Conservation (phyloP, 37 sponge, comb jelly and placozoan genomes). For the Petrosia ficiformis region DNA sequence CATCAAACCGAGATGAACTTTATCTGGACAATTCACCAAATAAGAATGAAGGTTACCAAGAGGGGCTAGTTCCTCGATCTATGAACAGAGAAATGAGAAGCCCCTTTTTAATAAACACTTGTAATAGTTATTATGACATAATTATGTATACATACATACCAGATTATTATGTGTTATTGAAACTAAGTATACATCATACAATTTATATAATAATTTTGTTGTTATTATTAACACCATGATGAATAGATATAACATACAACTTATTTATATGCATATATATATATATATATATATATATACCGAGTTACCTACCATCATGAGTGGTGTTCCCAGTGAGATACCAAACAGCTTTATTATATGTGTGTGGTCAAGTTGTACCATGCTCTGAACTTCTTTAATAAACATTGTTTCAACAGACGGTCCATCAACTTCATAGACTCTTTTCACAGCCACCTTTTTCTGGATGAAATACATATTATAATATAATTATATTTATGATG, state of each 20-base stretch:
- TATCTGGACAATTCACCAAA: conserved; percentile 9
- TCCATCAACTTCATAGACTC: conserved; percentile 20
- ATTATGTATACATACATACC: too few relatives aligned
- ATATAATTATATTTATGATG: too few relatives aligned
- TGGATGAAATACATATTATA: neutral
- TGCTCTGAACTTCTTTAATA: conserved; percentile 60
- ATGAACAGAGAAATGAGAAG: neutral
- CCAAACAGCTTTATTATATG: conserved; percentile 71
- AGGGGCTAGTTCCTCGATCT: conserved; percentile 71
- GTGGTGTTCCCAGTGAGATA: conserved; percentile 43
- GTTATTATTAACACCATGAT: too few relatives aligned
- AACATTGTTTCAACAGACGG: conserved; percentile 24
- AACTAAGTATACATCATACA: too few relatives aligned
- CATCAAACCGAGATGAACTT: conserved; percentile 18
- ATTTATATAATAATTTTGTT: too few relatives aligned
- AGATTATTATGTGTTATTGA: too few relatives aligned
- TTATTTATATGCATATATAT: too few relatives aligned
- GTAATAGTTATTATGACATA: neutral
- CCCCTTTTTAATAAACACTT: neutral
- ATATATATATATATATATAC: neutral
- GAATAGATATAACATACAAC: too few relatives aligned
- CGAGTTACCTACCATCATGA: conserved; percentile 79
- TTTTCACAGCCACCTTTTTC: conserved; percentile 65
- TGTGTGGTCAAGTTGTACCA: conserved; percentile 44
- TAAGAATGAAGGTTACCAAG: conserved; percentile 39